Evolutionary conservation across 1,140 invertebrate species (phyloP).

Genomic region (Hypsibius dujardini): DNA sequence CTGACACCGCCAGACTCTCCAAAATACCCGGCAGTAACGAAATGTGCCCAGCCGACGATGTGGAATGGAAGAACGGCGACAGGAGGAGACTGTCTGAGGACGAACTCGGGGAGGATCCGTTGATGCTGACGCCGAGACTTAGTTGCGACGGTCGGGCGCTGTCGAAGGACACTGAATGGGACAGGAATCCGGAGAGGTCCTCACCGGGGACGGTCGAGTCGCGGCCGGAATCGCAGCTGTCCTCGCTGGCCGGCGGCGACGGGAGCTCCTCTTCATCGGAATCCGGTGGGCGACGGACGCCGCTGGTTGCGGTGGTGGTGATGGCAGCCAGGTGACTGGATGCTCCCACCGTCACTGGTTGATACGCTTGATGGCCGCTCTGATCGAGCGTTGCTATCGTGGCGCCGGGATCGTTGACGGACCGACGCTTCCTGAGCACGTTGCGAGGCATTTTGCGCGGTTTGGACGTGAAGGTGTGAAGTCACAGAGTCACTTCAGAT

Average conservation of each 20-base stretch:
- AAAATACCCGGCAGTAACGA: background rate
- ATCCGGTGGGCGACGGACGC: background rate
- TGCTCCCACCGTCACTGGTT: background rate
- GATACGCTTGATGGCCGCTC: background rate
- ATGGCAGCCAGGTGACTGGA: background rate
- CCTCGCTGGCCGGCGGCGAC: background rate
- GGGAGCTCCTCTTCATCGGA: background rate
- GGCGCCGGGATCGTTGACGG: background rate
- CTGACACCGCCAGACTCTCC: conserved; percentile 12
- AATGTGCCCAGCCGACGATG: background rate
- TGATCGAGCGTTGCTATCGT: background rate
- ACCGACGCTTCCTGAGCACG: background rate
- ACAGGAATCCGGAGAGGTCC: background rate
- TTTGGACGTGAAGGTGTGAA: no score
- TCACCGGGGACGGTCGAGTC: background rate
- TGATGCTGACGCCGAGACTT: background rate
- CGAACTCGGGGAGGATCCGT: background rate
- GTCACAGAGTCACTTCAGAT: no score
- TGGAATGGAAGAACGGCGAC: background rate
- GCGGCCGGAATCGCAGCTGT: background rate
- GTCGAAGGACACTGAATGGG: background rate
- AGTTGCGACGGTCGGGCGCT: background rate
- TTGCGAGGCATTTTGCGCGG: background rate
- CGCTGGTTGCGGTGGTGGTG: no score
- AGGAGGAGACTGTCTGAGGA: background rate